Evolutionary conservation across 1,140 invertebrate species (phyloP).

Genomic region (Octopus sinensis): DNA sequence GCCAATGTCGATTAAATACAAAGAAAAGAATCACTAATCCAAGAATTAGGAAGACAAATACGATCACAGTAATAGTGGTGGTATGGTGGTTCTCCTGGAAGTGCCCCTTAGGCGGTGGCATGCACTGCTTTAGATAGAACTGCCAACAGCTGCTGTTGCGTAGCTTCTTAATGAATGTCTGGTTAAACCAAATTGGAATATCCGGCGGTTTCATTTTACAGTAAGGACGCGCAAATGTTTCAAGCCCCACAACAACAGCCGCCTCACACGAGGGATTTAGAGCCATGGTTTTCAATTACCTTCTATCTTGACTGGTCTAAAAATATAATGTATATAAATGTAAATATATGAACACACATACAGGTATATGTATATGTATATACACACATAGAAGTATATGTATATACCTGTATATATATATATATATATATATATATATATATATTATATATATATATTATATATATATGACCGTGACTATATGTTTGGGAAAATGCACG

Average conservation of each 20-base stretch:
- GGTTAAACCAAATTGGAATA: background rate
- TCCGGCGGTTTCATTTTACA: background rate
- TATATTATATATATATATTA: no score
- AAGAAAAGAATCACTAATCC: background rate
- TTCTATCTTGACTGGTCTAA: background rate
- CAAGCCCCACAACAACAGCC: background rate
- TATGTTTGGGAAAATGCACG: no score
- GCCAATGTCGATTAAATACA: background rate
- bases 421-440: background rate
- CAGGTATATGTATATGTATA: background rate
- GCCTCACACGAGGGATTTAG: background rate
- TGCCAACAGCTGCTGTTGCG: background rate
- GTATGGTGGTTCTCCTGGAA: background rate
- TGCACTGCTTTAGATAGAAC: background rate
- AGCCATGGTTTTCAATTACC: background rate
- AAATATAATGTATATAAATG: background rate
- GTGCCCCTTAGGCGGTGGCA: background rate
- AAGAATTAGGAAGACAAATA: background rate
- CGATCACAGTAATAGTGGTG: background rate
- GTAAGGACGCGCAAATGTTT: background rate
- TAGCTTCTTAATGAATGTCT: background rate
- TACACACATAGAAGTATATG: background rate
- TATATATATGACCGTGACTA: no score
- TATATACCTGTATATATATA: background rate
- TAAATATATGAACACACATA: background rate